phyloP scores from a whole-genome alignment of 2,113 vertebrate species.

The Rhinolophus ferrumequinum region DNA sequence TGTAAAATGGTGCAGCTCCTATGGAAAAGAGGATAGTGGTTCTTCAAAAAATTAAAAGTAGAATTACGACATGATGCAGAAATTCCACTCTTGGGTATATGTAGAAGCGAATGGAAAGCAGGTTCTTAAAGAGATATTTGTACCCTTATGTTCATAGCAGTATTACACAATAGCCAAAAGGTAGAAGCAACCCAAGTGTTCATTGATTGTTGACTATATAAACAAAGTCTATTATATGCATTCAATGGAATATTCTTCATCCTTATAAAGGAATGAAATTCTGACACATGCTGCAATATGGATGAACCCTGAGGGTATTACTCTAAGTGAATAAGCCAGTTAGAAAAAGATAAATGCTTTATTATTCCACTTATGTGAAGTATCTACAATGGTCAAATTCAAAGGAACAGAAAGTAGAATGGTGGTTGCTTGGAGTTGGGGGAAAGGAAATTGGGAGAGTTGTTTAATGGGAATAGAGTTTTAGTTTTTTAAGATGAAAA shows the following conservation, averaged over 20 bases:
- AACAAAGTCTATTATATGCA: background rate
- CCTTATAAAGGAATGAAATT: background rate
- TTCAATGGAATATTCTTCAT: background rate
- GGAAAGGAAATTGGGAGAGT: background rate
- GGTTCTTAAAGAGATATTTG: background rate
- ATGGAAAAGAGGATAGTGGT: background rate
- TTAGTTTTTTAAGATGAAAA: background rate
- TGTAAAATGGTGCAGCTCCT: background rate
- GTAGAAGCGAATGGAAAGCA: background rate
- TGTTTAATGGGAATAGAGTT: background rate
- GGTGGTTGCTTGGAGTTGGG: accelerated
- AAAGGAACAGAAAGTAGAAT: background rate
- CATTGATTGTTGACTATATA: too few relatives aligned
- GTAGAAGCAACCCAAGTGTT: background rate
- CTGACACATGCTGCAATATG: background rate
- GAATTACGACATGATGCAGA: background rate
- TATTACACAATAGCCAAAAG: background rate
- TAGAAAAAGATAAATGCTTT: background rate
- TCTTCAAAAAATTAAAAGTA: background rate
- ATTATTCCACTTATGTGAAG: background rate
- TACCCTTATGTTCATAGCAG: background rate
- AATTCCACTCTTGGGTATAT: background rate
- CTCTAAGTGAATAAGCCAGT: background rate
- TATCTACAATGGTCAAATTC: background rate
- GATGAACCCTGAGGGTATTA: background rate